phyloP scores from a whole-genome alignment of 2,888 invertebrate species.

The Calephelis perditalis region DNA sequence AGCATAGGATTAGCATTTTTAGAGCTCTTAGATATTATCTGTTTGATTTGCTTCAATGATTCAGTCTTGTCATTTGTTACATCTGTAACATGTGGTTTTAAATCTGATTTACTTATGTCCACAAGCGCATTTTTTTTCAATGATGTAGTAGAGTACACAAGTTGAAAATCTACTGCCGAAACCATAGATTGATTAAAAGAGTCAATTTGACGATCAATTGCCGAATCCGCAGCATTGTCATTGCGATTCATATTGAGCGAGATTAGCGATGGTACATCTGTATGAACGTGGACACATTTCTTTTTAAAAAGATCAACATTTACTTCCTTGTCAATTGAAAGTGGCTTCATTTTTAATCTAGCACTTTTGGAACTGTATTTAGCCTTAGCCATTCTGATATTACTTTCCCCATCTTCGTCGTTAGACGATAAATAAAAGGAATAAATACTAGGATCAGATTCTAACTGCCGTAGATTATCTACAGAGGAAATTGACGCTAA shows the following conservation, averaged over 20 bases:
- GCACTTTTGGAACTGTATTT: conserved; percentile 14
- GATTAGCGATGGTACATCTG: conserved; percentile 45
- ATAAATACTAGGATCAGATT: conserved; percentile 43
- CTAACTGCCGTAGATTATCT: conserved; percentile 42
- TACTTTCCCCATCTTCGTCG: conserved; percentile 24
- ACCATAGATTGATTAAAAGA: conserved; percentile 43
- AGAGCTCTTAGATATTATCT: conserved; percentile 5
- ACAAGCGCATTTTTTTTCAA: conserved; percentile 28
- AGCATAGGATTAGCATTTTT: not conserved
- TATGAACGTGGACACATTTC: conserved; percentile 39
- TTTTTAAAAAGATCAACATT: conserved; percentile 37
- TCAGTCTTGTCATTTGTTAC: too few species aligned
- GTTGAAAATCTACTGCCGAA: conserved; percentile 37
- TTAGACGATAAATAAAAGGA: conserved; percentile 39
- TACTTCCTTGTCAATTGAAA: conserved; percentile 50
- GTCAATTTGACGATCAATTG: conserved; percentile 38
- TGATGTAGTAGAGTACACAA: conserved; percentile 32
- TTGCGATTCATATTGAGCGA: conserved; percentile 22
- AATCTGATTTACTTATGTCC: conserved; percentile 28
- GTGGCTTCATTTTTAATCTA: conserved; percentile 25
- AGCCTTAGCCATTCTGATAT: conserved; percentile 12
- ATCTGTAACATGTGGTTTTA: too few species aligned
- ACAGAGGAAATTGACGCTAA: conserved; percentile 44
- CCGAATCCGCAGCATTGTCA: conserved; percentile 38
- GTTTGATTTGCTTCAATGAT: conserved; percentile 8